Evolutionary conservation across 2,113 vertebrate genomes (phyloP).

Genomic region (Penelope pileata): DNA sequence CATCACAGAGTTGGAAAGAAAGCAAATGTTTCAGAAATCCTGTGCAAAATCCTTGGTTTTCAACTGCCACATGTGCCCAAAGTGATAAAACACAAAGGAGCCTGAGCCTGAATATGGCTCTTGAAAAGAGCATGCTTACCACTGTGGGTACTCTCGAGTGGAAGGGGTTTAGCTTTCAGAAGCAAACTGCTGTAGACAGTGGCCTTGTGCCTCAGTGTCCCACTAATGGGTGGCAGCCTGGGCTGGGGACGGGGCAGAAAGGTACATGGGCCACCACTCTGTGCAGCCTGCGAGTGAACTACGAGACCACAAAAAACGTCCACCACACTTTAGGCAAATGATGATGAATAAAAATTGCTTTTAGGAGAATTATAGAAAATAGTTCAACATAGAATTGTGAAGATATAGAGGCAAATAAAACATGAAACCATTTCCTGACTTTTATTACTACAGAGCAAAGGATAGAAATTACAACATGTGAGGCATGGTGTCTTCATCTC

Average conservation of each 20-base stretch:
- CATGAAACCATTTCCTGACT: neutral
- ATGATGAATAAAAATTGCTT: neutral
- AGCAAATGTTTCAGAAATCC: neutral
- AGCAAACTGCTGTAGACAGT: neutral
- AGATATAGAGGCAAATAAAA: neutral
- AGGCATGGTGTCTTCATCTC: neutral
- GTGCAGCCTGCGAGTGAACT: neutral
- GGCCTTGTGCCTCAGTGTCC: neutral
- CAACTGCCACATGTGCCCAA: neutral
- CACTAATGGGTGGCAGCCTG: neutral
- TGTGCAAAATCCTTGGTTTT: neutral
- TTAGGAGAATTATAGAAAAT: neutral
- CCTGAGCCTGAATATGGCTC: neutral
- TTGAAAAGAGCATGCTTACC: accelerated
- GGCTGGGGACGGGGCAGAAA: neutral
- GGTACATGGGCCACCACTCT: accelerated
- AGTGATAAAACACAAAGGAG: neutral
- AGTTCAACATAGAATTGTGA: neutral
- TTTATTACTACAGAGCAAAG: neutral
- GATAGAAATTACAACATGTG: neutral
- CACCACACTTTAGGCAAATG: neutral
- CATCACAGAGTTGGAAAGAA: neutral
- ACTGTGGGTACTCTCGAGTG: neutral
- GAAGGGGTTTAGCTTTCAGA: neutral
- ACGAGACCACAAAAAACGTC: neutral